Percentiles rank a stretch among this genome's conserved stretches.
These are phyloP conservation scores for Istiophorus platypterus DNA, from an alignment of 2,113 vertebrate species.

Conservation along the genomic window DNA sequence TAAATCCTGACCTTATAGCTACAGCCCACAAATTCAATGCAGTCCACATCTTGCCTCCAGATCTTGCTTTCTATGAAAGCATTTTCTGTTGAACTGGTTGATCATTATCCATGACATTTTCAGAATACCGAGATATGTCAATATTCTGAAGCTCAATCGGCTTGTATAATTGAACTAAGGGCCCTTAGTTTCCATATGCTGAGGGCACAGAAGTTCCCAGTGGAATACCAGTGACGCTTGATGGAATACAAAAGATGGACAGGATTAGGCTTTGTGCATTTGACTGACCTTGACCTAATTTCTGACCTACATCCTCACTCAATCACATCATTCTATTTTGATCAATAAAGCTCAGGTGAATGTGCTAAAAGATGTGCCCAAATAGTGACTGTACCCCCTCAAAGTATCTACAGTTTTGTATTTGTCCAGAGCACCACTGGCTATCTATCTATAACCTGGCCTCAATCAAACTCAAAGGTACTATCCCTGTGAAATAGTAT, in stretches of 20 bases:
- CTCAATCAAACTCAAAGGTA: conserved; percentile 79
- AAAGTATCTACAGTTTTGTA: conserved; percentile 56
- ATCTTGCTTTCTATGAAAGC: conserved; percentile 70
- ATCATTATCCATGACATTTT: conserved; percentile 82
- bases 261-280: conserved; percentile 69
- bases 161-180: conserved; percentile 79
- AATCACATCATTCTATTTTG: conserved; percentile 71
- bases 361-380: conserved; percentile 53
- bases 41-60: conserved; percentile 40
- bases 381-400: conserved; percentile 43
- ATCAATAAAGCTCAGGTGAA: conserved; percentile 72
- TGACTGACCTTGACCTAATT: conserved; percentile 84
- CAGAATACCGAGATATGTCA: conserved; percentile 77
- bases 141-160: conserved; percentile 77
- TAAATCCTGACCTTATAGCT: conserved; percentile 60
- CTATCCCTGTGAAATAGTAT: conserved; percentile 82
- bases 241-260: conserved; percentile 78
- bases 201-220: conserved; percentile 69
- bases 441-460: conserved; percentile 70
- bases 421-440: conserved; percentile 27
- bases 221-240: conserved; percentile 77
- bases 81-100: conserved; percentile 74
- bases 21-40: conserved; percentile 51
- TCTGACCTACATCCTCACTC: conserved; percentile 78
- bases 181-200: conserved; percentile 77